Conservation (phyloP, 2,113 vertebrate species). For the Pongo abelii region DNA sequence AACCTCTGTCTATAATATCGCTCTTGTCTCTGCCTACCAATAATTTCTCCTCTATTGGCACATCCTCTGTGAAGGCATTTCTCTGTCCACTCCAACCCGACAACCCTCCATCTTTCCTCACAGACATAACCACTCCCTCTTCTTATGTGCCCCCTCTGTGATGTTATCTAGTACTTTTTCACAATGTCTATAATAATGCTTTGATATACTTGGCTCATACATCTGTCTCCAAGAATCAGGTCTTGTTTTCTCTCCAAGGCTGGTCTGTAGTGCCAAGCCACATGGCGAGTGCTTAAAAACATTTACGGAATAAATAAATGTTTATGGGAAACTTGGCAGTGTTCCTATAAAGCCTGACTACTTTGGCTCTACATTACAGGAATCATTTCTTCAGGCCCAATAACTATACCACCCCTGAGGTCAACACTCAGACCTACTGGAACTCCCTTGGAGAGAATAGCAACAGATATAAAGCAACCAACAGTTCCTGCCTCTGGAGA, state of each 20-base stretch:
- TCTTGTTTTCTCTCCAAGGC: conserved; percentile 34
- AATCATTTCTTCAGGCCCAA: conserved; percentile 66
- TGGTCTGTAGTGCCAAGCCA: neutral
- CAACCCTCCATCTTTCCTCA: neutral
- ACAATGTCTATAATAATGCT: neutral
- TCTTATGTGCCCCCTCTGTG: neutral
- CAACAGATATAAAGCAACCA: conserved; percentile 77
- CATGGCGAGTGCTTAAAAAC: conserved; percentile 25
- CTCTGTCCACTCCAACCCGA: neutral
- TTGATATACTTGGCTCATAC: neutral
- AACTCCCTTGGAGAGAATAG: conserved; percentile 75
- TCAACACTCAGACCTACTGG: conserved; percentile 70
- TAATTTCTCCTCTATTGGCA: neutral
- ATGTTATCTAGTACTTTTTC: neutral
- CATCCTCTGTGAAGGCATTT: neutral
- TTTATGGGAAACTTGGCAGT: neutral
- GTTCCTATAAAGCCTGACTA: conserved; percentile 18
- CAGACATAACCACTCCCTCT: neutral
- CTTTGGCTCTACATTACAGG: conserved; percentile 63
- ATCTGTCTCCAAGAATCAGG: neutral
- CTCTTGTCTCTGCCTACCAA: neutral
- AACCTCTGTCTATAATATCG: neutral
- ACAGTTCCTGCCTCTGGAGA: conserved; percentile 84
- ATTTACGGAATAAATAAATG: conserved; percentile 41
- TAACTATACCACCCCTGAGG: conserved; percentile 54